Evolutionary conservation across 2,888 invertebrate genomes (phyloP), one percentile per base, ranked within the genome.

Genomic region (Pterobdella sp.): DNA sequence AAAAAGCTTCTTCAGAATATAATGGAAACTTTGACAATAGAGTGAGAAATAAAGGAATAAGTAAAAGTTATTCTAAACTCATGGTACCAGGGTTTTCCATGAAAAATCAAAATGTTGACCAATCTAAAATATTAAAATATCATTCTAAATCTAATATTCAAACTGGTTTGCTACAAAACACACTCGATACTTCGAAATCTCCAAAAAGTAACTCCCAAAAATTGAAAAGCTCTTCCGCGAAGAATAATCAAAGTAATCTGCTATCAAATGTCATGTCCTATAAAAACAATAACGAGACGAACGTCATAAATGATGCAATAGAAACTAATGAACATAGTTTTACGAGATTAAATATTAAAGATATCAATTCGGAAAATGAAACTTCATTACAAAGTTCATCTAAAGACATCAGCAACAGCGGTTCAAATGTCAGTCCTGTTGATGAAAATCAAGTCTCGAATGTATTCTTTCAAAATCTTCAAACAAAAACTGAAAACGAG

Each of bases 1-100:
- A 69, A n/a, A 69, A 69, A 31, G 69, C 69, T 1, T 52, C 69
- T 1, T 69, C 29, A 1, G 69, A 69, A 52, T 42, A 32, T 34
- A 69, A 37, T 52, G 49, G 49, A 26, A 69, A 69, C 31, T 56
- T 56, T 22, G 60, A n/a, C 7, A 56, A 56, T 22, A 7, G 60
- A 56, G n/a, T n/a, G 60, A 56, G n/a, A 56, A 56, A 56, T 26
- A 56, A 56, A 56, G 60, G 60, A n/a, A 56, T 56, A 4, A 56
- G 60, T 22, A 56, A 56, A 22, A 56, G 60, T 56, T 26, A 56
- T 22, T 56, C 60, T 4, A 56, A 56, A 22, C n/a, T 56, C 7
- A n/a, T 56, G 7, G 60, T 56, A n/a, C 60, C 60, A 22, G 60
- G 60, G 3, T 56, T 56, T 22, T 22, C 60, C 26, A 26, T 56